phyloP scores from a whole-genome alignment of 2,797 vertebrate species.

The Diglossa cyanea region DNA sequence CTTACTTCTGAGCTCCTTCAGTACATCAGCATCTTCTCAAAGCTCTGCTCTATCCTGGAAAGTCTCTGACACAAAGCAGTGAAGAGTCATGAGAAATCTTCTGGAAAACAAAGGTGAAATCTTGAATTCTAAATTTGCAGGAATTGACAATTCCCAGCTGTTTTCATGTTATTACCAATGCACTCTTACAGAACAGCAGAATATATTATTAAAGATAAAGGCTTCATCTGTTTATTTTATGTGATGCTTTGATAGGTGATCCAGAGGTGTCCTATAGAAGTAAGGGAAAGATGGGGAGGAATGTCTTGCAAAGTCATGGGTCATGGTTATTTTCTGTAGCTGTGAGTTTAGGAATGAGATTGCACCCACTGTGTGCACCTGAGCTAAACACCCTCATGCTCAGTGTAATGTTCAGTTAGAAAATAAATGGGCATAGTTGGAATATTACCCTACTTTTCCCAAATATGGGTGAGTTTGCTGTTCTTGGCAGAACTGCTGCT shows the following conservation, averaged over 20 bases:
- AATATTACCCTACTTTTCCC: background rate
- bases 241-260: background rate
- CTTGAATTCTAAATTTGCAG: background rate
- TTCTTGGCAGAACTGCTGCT: background rate
- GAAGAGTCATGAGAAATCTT: background rate
- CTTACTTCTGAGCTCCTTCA: background rate
- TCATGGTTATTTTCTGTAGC: background rate
- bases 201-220: background rate
- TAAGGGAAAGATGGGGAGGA: background rate
- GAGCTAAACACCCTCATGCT: background rate
- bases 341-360: background rate
- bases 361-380: background rate
- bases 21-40: background rate
- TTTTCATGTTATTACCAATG: background rate
- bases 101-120: background rate
- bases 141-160: background rate
- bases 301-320: rapidly evolving
- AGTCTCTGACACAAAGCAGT: background rate
- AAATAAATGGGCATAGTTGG: background rate
- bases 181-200: background rate
- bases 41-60: background rate
- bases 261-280: background rate
- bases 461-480: background rate
- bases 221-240: background rate
- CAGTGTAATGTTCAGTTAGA: background rate